A percentile compares a stretch with the other conserved stretches of the same genome.
Conservation (phyloP, 2,113 vertebrate genomes). For the Centropus bengalensis region DNA sequence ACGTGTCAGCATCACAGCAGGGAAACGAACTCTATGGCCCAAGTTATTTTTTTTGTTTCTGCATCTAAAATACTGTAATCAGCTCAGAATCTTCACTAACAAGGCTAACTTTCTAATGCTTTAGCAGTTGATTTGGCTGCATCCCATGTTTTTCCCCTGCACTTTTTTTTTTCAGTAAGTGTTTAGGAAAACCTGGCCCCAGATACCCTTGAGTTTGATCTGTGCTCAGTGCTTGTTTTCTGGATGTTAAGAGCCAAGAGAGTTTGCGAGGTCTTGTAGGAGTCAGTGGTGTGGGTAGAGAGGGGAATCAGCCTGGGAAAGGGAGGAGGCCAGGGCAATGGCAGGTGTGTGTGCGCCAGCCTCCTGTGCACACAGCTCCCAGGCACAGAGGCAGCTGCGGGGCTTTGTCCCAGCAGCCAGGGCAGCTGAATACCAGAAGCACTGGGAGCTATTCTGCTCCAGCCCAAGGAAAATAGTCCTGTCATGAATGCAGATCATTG, state of each 20-base stretch:
- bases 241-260: background rate
- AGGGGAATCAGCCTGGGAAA: background rate
- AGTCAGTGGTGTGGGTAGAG: background rate
- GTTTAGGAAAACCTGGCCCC: background rate
- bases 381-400: background rate
- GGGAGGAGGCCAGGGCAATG: background rate
- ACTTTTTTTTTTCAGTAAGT: background rate
- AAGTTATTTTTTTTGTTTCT: background rate
- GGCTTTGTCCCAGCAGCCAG: background rate
- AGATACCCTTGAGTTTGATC: background rate
- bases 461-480: background rate
- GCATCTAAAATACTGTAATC: background rate
- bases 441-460: background rate
- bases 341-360: background rate
- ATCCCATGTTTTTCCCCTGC: background rate
- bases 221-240: background rate
- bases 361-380: background rate
- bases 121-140: background rate
- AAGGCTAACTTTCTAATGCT: background rate
- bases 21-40: background rate
- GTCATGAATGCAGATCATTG: background rate
- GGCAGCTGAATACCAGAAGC: background rate
- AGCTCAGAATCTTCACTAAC: background rate
- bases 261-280: background rate
- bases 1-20: background rate